phyloP scores from a whole-genome alignment of 2,888 invertebrate species.

The Nomada ferruginata region DNA sequence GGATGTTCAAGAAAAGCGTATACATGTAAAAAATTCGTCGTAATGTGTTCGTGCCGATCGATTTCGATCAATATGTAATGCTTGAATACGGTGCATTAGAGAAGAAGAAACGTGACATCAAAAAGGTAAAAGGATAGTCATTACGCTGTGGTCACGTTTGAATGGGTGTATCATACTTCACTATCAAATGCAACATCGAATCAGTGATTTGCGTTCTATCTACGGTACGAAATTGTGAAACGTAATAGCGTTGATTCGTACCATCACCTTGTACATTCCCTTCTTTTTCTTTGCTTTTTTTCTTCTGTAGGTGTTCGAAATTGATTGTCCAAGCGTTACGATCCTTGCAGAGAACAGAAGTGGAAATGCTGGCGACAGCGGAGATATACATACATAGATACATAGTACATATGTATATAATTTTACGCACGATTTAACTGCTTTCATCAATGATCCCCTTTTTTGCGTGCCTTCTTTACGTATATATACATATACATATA shows the following conservation, averaged over 20 bases:
- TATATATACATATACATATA: not conserved
- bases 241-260: not conserved
- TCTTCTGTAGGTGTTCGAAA: slow-evolving; percentile 1
- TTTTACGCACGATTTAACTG: not conserved
- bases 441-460: not conserved
- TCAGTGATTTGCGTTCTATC: not conserved
- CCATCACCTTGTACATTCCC: not conserved
- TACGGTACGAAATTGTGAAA: not conserved
- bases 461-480: not conserved
- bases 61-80: slow-evolving; percentile 32
- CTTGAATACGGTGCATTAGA: slow-evolving; percentile 21
- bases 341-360: slow-evolving; percentile 25
- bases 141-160: not conserved
- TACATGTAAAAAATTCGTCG: slow-evolving; percentile 2
- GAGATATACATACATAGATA: slow-evolving; percentile 1
- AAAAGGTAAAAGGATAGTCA: slow-evolving; percentile 46
- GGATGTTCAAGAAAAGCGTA: not conserved
- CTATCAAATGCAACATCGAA: not conserved
- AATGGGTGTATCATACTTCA: too few species aligned
- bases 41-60: slow-evolving; percentile 39
- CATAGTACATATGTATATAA: too few species aligned
- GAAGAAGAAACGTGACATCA: slow-evolving; percentile 23
- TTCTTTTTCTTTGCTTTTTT: not conserved
- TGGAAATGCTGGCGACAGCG: not conserved
- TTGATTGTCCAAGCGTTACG: slow-evolving; percentile 15